These are phyloP conservation scores for Notothenia rossii DNA, from an alignment of 2,113 vertebrate genomes.

Conservation along the genomic window DNA sequence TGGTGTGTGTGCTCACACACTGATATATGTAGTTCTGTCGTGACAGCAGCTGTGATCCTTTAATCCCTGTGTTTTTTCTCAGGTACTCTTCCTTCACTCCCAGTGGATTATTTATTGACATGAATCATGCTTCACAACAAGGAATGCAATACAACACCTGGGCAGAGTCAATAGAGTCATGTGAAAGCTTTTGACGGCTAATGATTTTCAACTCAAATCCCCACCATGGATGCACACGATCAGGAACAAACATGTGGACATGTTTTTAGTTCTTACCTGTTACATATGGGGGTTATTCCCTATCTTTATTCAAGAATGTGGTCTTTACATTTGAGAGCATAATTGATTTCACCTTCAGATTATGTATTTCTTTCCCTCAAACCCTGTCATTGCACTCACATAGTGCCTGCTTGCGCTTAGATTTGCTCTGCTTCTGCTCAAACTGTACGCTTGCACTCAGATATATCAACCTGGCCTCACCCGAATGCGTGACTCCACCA, in stretches of 20 bases:
- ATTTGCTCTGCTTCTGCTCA: too few species aligned
- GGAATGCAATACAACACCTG: background rate
- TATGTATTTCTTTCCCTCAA: too few species aligned
- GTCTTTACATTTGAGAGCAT: too few species aligned
- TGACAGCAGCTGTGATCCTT: background rate
- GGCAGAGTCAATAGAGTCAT: slow-evolving; percentile 1
- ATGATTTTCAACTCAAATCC: background rate
- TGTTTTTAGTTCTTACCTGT: background rate
- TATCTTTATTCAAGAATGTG: too few species aligned
- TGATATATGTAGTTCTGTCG: too few species aligned
- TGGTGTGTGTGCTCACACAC: background rate
- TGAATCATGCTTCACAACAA: background rate
- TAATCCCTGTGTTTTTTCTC: too few species aligned
- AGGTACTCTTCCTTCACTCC: background rate
- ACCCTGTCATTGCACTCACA: too few species aligned
- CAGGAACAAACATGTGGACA: background rate
- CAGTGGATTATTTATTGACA: background rate
- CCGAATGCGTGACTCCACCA: too few species aligned
- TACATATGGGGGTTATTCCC: background rate
- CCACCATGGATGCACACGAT: background rate
- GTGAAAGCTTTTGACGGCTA: background rate
- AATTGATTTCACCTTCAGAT: too few species aligned
- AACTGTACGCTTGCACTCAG: too few species aligned
- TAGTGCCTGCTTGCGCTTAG: too few species aligned
- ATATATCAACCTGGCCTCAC: too few species aligned